Conservation (phyloP, 2,888 invertebrate species). For the Linnaemya vulpina region DNA sequence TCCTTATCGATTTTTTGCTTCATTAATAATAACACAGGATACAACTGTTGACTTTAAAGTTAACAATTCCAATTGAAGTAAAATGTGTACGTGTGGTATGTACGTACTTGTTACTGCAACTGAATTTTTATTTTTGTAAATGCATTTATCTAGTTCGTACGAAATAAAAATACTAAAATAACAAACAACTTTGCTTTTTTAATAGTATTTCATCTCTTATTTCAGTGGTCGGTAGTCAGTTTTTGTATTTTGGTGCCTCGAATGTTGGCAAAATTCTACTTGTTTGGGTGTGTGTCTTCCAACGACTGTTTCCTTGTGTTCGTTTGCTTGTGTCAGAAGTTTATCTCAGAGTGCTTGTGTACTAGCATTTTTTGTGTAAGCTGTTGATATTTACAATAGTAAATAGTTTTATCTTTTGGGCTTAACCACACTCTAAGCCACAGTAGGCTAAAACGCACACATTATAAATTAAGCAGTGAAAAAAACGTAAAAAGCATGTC, state of each 20-base stretch:
- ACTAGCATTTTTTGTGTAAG: conserved; percentile 29
- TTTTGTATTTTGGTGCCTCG: conserved; percentile 18
- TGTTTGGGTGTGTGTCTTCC: neutral
- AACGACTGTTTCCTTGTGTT: neutral
- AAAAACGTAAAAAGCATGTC: too few species aligned
- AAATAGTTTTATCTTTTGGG: conserved; percentile 62
- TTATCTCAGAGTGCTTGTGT: conserved; percentile 16
- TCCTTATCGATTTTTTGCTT: conserved; percentile 42
- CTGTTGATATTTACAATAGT: conserved; percentile 58
- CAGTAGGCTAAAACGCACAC: neutral
- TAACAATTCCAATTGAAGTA: conserved; percentile 5
- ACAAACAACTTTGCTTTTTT: conserved; percentile 16
- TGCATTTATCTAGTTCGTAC: neutral
- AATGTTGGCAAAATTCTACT: neutral
- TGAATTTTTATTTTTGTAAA: neutral
- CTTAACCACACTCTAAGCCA: conserved; percentile 41
- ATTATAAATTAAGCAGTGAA: neutral
- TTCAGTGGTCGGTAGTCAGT: conserved; percentile 32
- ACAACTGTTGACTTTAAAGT: conserved; percentile 17
- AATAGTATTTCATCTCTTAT: conserved; percentile 30
- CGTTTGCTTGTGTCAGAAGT: neutral
- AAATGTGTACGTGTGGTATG: conserved; percentile 18
- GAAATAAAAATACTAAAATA: conserved; percentile 15
- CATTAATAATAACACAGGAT: conserved; percentile 20
- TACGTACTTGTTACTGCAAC: too few species aligned